Conservation (phyloP, 2,113 vertebrate species). For the Nestor notabilis region DNA sequence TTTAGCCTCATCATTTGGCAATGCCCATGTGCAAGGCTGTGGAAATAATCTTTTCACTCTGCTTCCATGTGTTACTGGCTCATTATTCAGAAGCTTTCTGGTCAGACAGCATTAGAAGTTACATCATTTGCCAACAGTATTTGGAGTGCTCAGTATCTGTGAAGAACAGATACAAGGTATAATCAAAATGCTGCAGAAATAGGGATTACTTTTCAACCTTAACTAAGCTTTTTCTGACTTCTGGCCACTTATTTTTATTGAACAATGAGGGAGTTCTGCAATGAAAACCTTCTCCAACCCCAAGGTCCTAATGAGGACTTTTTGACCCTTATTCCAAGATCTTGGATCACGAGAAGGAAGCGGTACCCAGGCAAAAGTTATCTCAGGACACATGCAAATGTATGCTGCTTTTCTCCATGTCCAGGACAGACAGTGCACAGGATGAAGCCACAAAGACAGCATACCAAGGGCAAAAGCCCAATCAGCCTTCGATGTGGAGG, state of each 20-base stretch:
- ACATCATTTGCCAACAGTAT: neutral
- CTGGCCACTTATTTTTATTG: neutral
- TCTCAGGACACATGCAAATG: neutral
- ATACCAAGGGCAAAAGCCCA: neutral
- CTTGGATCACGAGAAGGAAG: neutral
- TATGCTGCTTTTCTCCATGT: neutral
- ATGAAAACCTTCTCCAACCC: neutral
- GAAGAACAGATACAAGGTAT: neutral
- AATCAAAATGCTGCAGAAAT: neutral
- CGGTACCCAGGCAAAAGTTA: neutral
- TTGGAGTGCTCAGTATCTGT: neutral
- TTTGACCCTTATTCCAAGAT: neutral
- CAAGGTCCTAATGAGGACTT: neutral
- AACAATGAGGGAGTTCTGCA: neutral
- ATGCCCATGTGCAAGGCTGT: neutral
- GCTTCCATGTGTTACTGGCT: neutral
- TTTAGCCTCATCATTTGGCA: neutral
- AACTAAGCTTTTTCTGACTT: neutral
- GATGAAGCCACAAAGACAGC: neutral
- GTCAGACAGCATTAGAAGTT: neutral
- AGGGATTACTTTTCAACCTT: neutral
- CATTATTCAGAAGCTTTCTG: neutral
- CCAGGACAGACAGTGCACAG: neutral
- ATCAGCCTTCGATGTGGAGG: neutral
- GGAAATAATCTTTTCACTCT: neutral